Percentiles rank a stretch among this genome's conserved stretches.
Conservation (phyloP, 2,888 invertebrate genomes). For the Eudiplozoon nipponicum region DNA sequence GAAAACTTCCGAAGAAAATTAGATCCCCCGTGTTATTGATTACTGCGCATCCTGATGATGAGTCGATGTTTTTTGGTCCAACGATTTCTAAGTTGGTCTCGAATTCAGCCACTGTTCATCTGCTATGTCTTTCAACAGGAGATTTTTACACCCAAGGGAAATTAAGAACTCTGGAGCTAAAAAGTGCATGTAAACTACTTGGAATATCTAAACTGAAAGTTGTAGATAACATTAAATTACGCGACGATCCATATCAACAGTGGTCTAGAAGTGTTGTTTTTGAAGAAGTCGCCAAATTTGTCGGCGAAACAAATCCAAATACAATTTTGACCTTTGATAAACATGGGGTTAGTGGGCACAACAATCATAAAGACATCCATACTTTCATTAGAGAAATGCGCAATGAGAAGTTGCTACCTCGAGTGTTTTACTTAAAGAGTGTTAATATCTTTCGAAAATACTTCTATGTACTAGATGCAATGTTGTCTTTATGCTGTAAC, state of each 20-base stretch:
- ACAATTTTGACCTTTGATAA: slow-evolving; percentile 59
- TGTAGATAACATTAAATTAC: slow-evolving; percentile 8
- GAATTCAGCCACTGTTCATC: slow-evolving; percentile 32
- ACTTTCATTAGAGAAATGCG: too few species aligned
- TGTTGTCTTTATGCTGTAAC: too few species aligned
- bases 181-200: slow-evolving; percentile 43
- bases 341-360: slow-evolving; percentile 59
- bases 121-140: slow-evolving; percentile 19
- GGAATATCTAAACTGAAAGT: slow-evolving; percentile 34
- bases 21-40: slow-evolving; percentile 49
- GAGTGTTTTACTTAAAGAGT: too few species aligned
- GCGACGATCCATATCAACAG: slow-evolving; percentile 1
- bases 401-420: too few species aligned
- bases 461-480: background rate
- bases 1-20: too few species aligned
- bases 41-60: slow-evolving; percentile 83
- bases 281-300: slow-evolving; percentile 35
- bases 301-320: slow-evolving; percentile 34
- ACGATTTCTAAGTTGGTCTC: slow-evolving; percentile 24
- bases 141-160: slow-evolving; percentile 37
- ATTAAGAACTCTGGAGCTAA: slow-evolving; percentile 43
- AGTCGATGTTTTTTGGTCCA: slow-evolving; percentile 94
- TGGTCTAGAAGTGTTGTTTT: slow-evolving; percentile 31
- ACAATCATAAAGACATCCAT: slow-evolving; percentile 42
- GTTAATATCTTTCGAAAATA: slow-evolving; percentile 10